Evolutionary conservation across 2,113 vertebrate genomes (phyloP).

Genomic region (Pollimyrus isidori): DNA sequence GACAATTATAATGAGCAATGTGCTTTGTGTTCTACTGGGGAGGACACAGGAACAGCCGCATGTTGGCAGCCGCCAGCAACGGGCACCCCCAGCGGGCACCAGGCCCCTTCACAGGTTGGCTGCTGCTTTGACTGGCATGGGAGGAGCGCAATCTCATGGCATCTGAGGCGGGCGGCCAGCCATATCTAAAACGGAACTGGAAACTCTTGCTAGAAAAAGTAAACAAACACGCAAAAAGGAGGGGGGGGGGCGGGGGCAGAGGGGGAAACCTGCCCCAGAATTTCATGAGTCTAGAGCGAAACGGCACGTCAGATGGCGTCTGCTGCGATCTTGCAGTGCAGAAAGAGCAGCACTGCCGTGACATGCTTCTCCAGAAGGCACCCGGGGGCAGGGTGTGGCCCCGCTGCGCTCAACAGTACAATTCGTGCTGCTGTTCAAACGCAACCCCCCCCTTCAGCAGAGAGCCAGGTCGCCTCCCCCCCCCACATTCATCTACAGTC

Average conservation of each 20-base stretch:
- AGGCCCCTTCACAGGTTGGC: background rate
- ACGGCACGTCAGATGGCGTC: background rate
- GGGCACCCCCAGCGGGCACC: background rate
- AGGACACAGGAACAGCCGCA: background rate
- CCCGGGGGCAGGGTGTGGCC: background rate
- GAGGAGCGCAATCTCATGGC: background rate
- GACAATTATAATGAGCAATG: background rate
- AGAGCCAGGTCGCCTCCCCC: background rate
- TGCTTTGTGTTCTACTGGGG: background rate
- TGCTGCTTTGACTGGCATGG: background rate
- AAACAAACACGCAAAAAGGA: background rate
- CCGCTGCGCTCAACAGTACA: background rate
- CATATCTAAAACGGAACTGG: background rate
- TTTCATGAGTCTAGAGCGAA: background rate
- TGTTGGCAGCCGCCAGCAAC: background rate
- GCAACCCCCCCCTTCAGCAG: background rate
- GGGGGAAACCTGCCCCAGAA: background rate
- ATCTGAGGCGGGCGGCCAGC: background rate
- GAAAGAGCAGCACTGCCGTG: background rate
- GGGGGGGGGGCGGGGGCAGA: no score
- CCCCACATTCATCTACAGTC: slow-evolving; percentile 43
- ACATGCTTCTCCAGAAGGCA: background rate
- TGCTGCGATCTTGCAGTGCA: background rate
- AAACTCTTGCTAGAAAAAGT: background rate
- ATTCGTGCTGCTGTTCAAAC: slow-evolving; percentile 1